Percentiles rank a stretch among this genome's conserved stretches.
These are phyloP conservation scores for Cromileptes altivelis DNA, from an alignment of 2,113 vertebrate species.

Conservation along the genomic window DNA sequence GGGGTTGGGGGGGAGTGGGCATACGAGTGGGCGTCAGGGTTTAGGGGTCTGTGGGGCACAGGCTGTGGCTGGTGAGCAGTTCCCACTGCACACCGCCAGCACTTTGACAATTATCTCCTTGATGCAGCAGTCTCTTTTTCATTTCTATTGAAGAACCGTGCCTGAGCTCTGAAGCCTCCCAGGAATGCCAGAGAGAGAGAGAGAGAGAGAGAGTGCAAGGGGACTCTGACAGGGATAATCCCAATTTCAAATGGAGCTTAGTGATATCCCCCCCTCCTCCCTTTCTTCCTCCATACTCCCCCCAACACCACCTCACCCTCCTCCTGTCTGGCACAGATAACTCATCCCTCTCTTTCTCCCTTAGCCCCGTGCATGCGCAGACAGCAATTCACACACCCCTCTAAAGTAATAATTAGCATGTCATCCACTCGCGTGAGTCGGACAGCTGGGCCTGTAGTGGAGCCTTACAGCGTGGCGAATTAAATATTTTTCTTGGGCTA, in stretches of 20 bases:
- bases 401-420: slow-evolving; percentile 76
- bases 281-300: slow-evolving; percentile 46
- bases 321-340: slow-evolving; percentile 84
- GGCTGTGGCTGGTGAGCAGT: slow-evolving; percentile 41
- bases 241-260: slow-evolving; percentile 83
- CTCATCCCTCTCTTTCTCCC: slow-evolving; percentile 67
- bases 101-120: slow-evolving; percentile 78
- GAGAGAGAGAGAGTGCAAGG: slow-evolving; percentile 32
- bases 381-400: slow-evolving; percentile 22
- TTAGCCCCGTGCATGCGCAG: slow-evolving; percentile 41
- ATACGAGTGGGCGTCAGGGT: slow-evolving; percentile 31
- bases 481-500: slow-evolving; percentile 25
- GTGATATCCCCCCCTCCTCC: slow-evolving; percentile 66
- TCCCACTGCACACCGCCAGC: slow-evolving; percentile 63
- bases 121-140: slow-evolving; percentile 64
- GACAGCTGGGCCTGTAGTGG: slow-evolving; percentile 15
- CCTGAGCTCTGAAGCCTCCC: slow-evolving; percentile 69
- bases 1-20: slow-evolving; percentile 43
- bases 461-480: neutral
- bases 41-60: slow-evolving; percentile 37
- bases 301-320: slow-evolving; percentile 37
- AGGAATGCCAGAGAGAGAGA: slow-evolving; percentile 66
- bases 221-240: slow-evolving; percentile 78
- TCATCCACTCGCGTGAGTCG: slow-evolving; percentile 45
- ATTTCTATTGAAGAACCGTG: slow-evolving; percentile 49